phyloP scores from a whole-genome alignment of 2,113 vertebrate genomes.

The Trogon surrucura region DNA sequence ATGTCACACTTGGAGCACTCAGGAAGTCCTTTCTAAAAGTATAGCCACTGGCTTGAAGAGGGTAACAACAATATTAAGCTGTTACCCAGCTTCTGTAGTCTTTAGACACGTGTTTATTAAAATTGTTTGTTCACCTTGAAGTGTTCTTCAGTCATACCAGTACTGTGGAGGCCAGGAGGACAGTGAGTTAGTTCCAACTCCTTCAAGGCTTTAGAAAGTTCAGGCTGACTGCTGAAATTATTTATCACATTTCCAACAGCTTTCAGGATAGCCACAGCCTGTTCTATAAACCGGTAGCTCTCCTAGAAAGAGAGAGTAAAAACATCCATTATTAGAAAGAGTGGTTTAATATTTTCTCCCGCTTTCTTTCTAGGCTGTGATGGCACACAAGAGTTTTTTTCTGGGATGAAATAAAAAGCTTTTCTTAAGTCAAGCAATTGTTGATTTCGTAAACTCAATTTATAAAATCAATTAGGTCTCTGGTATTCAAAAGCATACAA shows the following conservation, averaged over 20 bases:
- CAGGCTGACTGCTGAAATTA: slow-evolving; percentile 75
- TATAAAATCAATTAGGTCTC: neutral
- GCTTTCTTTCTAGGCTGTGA: neutral
- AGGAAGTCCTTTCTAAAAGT: neutral
- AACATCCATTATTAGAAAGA: neutral
- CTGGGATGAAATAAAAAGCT: neutral
- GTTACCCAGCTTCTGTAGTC: neutral
- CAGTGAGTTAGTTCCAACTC: slow-evolving; percentile 72
- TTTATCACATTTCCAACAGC: slow-evolving; percentile 81
- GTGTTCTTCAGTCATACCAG: slow-evolving; percentile 53
- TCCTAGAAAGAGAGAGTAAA: slow-evolving; percentile 76
- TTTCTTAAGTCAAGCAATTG: neutral
- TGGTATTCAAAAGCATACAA: neutral
- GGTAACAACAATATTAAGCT: neutral
- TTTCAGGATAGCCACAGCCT: slow-evolving; percentile 78
- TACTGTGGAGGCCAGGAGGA: slow-evolving; percentile 61
- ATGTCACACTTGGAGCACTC: neutral
- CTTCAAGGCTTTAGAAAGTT: slow-evolving; percentile 70
- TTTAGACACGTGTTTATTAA: neutral
- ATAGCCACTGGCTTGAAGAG: neutral
- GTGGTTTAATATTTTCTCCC: neutral
- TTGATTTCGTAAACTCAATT: neutral
- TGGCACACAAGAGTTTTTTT: neutral
- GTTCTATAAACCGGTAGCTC: slow-evolving; percentile 83
- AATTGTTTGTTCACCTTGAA: slow-evolving; percentile 45